Evolutionary conservation across 1,140 invertebrate genomes (phyloP).

Genomic region (Oncopeltus fasciatus): DNA sequence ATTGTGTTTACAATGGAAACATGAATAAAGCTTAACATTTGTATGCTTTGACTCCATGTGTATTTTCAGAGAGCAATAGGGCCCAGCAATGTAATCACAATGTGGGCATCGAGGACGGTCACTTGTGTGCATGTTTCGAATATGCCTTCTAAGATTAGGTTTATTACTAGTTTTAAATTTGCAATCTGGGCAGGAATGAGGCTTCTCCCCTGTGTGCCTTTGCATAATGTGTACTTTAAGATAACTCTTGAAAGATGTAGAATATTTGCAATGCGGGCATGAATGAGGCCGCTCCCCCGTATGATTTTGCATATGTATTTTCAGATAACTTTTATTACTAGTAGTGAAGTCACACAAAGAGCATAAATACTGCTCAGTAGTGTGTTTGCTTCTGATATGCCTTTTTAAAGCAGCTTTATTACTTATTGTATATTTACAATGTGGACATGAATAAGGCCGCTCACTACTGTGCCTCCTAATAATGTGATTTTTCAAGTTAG

Average conservation of each 20-base stretch:
- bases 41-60: not conserved
- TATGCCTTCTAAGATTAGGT: not conserved
- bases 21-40: not conserved
- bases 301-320: not conserved
- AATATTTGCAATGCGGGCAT: not conserved
- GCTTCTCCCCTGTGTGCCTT: not conserved
- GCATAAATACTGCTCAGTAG: not conserved
- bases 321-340: not conserved
- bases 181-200: not conserved
- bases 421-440: not conserved
- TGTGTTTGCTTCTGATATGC: not conserved
- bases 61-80: not conserved
- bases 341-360: not conserved
- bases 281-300: not conserved
- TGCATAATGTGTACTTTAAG: not conserved
- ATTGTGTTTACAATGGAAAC: not conserved
- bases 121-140: not conserved
- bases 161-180: not conserved
- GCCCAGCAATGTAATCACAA: not conserved
- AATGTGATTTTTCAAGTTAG: not conserved
- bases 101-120: not conserved
- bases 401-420: not conserved
- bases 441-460: not conserved
- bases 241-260: not conserved
- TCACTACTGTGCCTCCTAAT: not conserved